These are phyloP conservation scores for Galeopterus variegatus DNA, from an alignment of 2,113 vertebrate species.

Conservation along the genomic window DNA sequence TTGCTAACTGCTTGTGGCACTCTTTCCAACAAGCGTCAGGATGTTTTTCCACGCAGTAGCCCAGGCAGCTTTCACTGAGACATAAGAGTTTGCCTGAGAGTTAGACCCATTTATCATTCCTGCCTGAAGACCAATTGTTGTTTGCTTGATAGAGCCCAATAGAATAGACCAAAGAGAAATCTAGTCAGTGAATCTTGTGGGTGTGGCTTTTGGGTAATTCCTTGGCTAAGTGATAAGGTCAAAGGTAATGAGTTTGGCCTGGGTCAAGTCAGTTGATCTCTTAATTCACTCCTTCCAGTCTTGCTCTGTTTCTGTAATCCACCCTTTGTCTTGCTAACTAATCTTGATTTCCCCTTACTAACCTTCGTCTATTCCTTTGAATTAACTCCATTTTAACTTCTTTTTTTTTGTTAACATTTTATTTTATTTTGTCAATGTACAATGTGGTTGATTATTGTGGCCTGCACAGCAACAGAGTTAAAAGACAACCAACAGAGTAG, in stretches of 20 bases:
- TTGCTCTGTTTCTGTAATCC: not conserved
- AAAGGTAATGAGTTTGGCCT: not conserved
- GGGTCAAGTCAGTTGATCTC: not conserved
- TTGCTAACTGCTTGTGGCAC: not conserved
- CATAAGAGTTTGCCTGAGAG: not conserved
- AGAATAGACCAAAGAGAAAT: not conserved
- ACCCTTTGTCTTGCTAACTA: not conserved
- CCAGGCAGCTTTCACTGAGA: not conserved
- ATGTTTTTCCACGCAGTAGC: not conserved
- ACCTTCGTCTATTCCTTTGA: not conserved
- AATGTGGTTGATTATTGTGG: too few relatives aligned
- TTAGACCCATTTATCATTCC: not conserved
- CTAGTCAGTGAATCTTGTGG: not conserved
- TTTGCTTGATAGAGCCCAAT: not conserved
- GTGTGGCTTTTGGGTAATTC: not conserved
- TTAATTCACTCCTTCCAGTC: not conserved
- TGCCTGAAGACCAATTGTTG: not conserved
- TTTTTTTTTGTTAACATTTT: too few relatives aligned
- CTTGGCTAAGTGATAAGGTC: not conserved
- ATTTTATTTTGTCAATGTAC: too few relatives aligned
- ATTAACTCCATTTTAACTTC: not conserved
- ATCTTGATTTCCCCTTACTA: not conserved
- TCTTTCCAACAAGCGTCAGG: not conserved
- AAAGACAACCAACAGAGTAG: too few relatives aligned
- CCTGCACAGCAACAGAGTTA: too few relatives aligned